Conservation (phyloP, 1,140 invertebrate species). For the Dermatophagoides farinae region DNA sequence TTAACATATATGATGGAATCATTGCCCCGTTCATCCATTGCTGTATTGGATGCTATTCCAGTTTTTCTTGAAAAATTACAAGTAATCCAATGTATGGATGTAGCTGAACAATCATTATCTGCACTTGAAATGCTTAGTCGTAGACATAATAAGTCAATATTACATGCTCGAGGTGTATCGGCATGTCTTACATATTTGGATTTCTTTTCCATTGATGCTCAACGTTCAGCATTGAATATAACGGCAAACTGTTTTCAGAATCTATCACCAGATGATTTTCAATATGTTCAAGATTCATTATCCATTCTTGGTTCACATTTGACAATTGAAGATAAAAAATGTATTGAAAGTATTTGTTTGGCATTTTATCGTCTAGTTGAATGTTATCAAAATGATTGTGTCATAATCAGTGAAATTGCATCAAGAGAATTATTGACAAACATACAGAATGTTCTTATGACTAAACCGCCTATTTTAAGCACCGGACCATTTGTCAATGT, state of each 20-base stretch:
- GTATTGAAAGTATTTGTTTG: constrained; percentile 85
- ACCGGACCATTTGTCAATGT: constrained; percentile 87
- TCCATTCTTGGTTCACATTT: constrained; percentile 61
- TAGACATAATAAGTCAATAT: constrained; percentile 84
- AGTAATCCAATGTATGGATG: constrained; percentile 96
- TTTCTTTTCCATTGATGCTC: constrained; percentile 91
- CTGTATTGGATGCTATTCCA: constrained; percentile 89
- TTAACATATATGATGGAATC: constrained; percentile 99
- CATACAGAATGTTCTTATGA: constrained; percentile 72
- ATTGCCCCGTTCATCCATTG: constrained; percentile 76
- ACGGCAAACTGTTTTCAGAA: constrained; percentile 93
- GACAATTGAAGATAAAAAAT: constrained; percentile 89
- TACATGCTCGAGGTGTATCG: constrained; percentile 78
- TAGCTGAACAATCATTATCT: constrained; percentile 87
- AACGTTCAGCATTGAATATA: constrained; percentile 76
- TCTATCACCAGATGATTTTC: constrained; percentile 75
- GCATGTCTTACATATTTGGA: constrained; percentile 88
- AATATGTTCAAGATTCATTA: constrained; percentile 68
- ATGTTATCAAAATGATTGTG: constrained; percentile 78
- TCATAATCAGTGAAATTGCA: constrained; percentile 78
- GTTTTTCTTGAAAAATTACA: constrained; percentile 86
- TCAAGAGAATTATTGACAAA: constrained; percentile 75
- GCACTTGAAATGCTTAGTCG: constrained; percentile 87
- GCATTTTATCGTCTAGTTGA: constrained; percentile 83
- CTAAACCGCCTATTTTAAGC: constrained; percentile 74